phyloP scores from a whole-genome alignment of 2,113 vertebrate species.

The Scortum barcoo region DNA sequence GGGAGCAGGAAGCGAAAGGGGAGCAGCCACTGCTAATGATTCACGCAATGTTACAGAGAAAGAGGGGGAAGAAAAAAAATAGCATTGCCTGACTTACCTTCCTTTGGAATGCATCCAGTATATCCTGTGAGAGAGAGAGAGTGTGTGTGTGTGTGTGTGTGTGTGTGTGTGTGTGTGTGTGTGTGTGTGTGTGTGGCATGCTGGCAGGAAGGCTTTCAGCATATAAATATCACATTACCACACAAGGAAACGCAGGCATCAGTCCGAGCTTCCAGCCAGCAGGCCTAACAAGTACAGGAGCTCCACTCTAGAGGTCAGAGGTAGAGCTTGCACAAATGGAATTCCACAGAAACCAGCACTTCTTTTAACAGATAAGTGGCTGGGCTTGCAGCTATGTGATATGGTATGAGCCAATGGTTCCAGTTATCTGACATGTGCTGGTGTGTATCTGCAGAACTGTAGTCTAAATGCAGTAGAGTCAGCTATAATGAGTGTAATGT shows the following conservation, averaged over 20 bases:
- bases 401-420: conserved; percentile 52
- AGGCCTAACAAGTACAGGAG: conserved; percentile 79
- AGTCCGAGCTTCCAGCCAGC: conserved; percentile 76
- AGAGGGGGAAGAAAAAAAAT: conserved; percentile 58
- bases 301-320: conserved; percentile 76
- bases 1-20: conserved; percentile 35
- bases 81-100: conserved; percentile 71
- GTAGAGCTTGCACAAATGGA: conserved; percentile 74
- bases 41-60: conserved; percentile 53
- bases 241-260: conserved; percentile 85
- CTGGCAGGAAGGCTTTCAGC: conserved; percentile 82
- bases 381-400: conserved; percentile 60
- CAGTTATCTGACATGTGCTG: conserved; percentile 50
- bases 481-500: neutral
- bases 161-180: conserved; percentile 36
- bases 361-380: conserved; percentile 75
- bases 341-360: conserved; percentile 76
- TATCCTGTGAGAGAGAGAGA: conserved; percentile 62
- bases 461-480: neutral
- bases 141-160: conserved; percentile 42
- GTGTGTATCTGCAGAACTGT: conserved; percentile 32
- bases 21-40: conserved; percentile 48
- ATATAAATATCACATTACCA: conserved; percentile 89
- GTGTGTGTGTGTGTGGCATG: conserved; percentile 62
- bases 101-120: conserved; percentile 81